A percentile compares a stretch with the other conserved stretches of the same genome.
Conservation (phyloP, 1,140 invertebrate species). For the Fopius arisanus region DNA sequence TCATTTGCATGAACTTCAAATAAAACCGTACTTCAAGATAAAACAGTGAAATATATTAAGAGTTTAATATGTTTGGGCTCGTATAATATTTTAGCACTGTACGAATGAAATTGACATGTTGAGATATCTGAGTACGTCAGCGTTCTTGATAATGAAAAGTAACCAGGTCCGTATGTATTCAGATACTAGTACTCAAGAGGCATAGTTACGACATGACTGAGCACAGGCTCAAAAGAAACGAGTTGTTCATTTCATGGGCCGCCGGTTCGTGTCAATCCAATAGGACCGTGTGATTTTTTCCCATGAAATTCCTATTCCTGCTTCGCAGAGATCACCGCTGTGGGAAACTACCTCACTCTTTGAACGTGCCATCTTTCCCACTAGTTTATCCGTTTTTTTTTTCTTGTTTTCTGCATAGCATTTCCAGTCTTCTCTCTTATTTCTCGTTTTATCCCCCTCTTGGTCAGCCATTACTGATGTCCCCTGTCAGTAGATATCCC, state of each 20-base stretch:
- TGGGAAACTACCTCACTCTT: conserved; percentile 1
- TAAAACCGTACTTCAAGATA: conserved; percentile 15
- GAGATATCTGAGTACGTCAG: neutral
- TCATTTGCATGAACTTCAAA: conserved; percentile 27
- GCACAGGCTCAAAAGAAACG: conserved; percentile 31
- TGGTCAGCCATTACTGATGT: neutral
- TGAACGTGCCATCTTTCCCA: neutral
- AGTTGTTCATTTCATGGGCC: conserved; percentile 63
- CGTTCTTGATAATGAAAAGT: neutral
- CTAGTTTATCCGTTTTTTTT: neutral
- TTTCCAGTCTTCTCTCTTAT: conserved; percentile 14
- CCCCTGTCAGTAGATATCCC: neutral
- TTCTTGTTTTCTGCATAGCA: neutral
- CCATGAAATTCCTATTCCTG: conserved; percentile 54
- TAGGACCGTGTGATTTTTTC: conserved; percentile 49
- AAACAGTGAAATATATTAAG: conserved; percentile 13
- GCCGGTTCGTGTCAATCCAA: conserved; percentile 55
- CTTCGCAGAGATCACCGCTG: conserved; percentile 54
- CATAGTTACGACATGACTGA: neutral
- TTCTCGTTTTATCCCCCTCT: conserved; percentile 1
- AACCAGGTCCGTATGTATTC: neutral
- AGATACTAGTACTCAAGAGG: neutral
- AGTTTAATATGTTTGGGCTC: neutral
- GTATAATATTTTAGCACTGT: neutral
- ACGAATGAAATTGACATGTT: no score